Evolutionary conservation across 1,140 invertebrate genomes (phyloP), one percentile per base, ranked within the genome.

Genomic region (Drosophila rufa): DNA sequence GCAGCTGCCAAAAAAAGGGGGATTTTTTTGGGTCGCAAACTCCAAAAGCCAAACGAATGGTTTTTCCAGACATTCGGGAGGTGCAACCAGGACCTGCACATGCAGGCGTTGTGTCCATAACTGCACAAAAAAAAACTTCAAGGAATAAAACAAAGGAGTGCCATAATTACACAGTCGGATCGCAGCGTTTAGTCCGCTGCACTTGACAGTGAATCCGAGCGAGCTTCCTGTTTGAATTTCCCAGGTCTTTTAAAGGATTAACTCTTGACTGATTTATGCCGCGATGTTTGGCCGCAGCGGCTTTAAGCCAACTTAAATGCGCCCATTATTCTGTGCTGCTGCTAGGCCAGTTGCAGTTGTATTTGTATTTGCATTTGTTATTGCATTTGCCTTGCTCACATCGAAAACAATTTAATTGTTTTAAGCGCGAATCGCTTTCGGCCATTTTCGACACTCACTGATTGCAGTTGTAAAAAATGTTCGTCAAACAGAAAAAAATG

Each of bases 371-470:
- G 30, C 43, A 27, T 40, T 65, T 40, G 17, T 42, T 57, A 43
- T 45, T 30, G 25, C 48, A 22, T 65, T 76, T 58, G 40, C 73
- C 56, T 30, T 38, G 45, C 42, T 48, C 27, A 9, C 51, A 60
- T 47, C 19, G 64, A 64, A 82, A 79, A 66, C 75, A 79, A 71
- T 86, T 70, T 82, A 59, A 78, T 89, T 89, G 80, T 75, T 89
- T 89, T 56, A 90, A 82, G 83, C 76, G 71, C 62, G 48, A 79
- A 87, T 66, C 59, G 60, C 58, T 57, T 55, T 60, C 36, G 77
- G 68, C 56, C 45, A 66, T 79, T 79, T 73, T 75, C 65, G 47
- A 62, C 80, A 89, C 67, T 46, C 36, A 30, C 61, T 86, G 82
- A 86, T 80, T 83, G 80, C 80, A 78, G 57, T 59, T 77, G 80